A percentile compares a stretch with the other conserved stretches of the same genome.
Evolutionary conservation across 2,888 invertebrate species (phyloP).

Genomic region (Temnothorax rugatulus): DNA sequence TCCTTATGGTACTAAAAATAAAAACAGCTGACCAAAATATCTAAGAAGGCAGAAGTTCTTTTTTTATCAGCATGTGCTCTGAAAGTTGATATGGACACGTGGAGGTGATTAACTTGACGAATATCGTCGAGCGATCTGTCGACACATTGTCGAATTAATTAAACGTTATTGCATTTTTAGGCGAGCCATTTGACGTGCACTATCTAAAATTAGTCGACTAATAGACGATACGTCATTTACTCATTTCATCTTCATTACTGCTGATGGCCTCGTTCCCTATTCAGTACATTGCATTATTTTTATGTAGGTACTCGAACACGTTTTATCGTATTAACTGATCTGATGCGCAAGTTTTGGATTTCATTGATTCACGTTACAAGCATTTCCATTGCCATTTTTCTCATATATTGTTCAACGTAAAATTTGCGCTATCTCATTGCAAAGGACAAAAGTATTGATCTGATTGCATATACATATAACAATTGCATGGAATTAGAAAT

Average conservation of each 20-base stretch:
- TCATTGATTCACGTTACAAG: neutral
- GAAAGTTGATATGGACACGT: neutral
- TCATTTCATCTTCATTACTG: slow-evolving; percentile 12
- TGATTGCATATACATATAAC: neutral
- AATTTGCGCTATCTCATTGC: neutral
- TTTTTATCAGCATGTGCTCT: neutral
- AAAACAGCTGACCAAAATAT: neutral
- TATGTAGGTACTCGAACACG: neutral
- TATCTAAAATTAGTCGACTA: slow-evolving; percentile 13
- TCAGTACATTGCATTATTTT: neutral
- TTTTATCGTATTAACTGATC: neutral
- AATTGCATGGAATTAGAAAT: neutral
- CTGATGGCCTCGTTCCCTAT: neutral
- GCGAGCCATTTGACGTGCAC: neutral
- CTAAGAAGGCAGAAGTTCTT: neutral
- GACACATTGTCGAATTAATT: slow-evolving; percentile 16
- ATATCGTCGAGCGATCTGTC: neutral
- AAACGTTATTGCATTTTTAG: slow-evolving; percentile 7
- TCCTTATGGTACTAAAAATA: neutral
- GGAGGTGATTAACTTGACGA: slow-evolving; percentile 3
- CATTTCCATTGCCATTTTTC: neutral
- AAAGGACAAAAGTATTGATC: neutral
- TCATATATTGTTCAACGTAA: neutral
- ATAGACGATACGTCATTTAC: neutral
- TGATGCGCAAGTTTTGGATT: neutral